These are phyloP conservation scores for Caenorhabditis sp. DNA, from an alignment of 2,888 invertebrate genomes.

Conservation along the genomic window DNA sequence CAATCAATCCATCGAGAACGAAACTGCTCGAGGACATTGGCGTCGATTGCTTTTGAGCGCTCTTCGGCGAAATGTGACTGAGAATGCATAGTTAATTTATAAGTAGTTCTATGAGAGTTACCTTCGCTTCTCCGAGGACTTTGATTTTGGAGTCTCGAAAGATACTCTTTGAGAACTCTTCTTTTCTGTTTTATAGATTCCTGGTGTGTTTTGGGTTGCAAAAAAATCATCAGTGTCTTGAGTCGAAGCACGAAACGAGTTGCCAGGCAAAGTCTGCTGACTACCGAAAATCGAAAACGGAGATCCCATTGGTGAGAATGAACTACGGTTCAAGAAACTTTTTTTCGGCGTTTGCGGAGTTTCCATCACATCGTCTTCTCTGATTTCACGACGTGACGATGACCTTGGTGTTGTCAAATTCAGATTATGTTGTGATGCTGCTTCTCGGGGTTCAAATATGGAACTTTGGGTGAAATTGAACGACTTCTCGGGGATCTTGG, in stretches of 20 bases:
- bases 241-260: not conserved
- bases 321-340: not conserved
- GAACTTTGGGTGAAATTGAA: slow-evolving; percentile 12
- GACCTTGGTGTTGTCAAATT: slow-evolving; percentile 2
- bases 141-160: slow-evolving; percentile 2
- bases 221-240: slow-evolving; percentile 6
- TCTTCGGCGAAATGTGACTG: not conserved
- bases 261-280: slow-evolving; percentile 1
- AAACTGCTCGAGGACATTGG: too few relatives aligned
- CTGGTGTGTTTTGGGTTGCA: not conserved
- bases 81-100: too few relatives aligned
- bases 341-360: not conserved
- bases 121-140: not conserved
- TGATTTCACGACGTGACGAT: slow-evolving; percentile 23
- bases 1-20: too few relatives aligned
- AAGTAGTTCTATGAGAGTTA: not conserved
- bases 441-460: not conserved
- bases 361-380: slow-evolving; percentile 5
- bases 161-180: not conserved
- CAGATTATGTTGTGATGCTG: not conserved
- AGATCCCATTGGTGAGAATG: slow-evolving; percentile 15
- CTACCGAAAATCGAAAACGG: slow-evolving; percentile 29
- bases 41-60: not conserved
- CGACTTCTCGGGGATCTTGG: not conserved
- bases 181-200: not conserved